A percentile compares a stretch with the other conserved stretches of the same genome.
phyloP scores from a whole-genome alignment of 1,140 invertebrate genomes.

The Polypedilum pembai region DNA sequence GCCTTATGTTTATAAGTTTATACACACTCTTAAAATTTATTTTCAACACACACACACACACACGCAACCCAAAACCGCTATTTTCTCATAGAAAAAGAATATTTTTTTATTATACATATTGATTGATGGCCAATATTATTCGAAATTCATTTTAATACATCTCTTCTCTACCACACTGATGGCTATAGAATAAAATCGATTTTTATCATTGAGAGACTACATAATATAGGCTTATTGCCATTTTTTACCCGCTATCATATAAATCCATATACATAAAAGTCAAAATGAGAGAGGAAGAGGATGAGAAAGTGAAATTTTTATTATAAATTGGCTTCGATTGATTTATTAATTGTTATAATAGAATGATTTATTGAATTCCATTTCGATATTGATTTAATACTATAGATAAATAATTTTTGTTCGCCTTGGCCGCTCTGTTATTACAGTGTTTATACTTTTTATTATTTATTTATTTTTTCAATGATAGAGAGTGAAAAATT shows the following conservation, averaged over 20 bases:
- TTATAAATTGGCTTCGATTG: conserved; percentile 11
- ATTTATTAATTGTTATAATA: conserved; percentile 15
- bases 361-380: conserved; percentile 18
- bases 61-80: no score
- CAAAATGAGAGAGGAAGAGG: not conserved
- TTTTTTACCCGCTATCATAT: no score
- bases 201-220: not conserved
- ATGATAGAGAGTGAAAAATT: no score
- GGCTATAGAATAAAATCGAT: not conserved
- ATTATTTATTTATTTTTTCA: not conserved
- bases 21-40: no score
- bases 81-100: no score
- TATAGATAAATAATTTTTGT: not conserved
- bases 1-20: no score
- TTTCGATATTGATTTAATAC: conserved; percentile 14
- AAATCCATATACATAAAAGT: not conserved
- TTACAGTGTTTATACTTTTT: not conserved
- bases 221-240: not conserved
- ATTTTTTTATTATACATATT: not conserved
- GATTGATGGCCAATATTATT: conserved; percentile 13
- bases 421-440: no score
- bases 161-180: not conserved
- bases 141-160: conserved; percentile 7
- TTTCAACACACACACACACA: no score
- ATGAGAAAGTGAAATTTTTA: not conserved